Conservation (phyloP, 2,113 vertebrate species). For the Chiloscyllium plagiosum region DNA sequence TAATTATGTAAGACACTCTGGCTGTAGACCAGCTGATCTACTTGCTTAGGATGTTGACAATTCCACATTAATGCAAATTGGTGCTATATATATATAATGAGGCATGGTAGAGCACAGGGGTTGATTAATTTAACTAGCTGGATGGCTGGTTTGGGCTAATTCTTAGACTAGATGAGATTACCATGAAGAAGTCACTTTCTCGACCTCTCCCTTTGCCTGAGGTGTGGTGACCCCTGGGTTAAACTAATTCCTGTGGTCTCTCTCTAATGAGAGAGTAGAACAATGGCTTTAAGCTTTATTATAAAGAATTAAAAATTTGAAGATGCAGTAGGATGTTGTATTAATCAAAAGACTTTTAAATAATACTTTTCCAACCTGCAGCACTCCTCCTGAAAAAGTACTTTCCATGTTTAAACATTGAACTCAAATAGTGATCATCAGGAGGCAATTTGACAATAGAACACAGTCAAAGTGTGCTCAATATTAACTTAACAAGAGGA, state of each 20-base stretch:
- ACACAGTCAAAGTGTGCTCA: background rate
- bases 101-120: background rate
- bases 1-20: background rate
- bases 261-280: too few species aligned
- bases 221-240: too few species aligned
- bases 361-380: background rate
- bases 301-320: background rate
- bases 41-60: background rate
- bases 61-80: background rate
- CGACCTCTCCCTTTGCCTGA: too few species aligned
- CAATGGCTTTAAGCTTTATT: too few species aligned
- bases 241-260: too few species aligned
- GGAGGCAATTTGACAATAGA: background rate
- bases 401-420: background rate
- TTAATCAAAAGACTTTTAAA: background rate
- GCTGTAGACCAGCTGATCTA: background rate
- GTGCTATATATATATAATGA: too few species aligned
- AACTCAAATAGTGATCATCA: background rate
- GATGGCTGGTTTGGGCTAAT: too few species aligned
- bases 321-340: background rate
- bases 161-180: too few species aligned
- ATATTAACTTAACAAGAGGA: background rate
- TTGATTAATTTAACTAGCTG: too few species aligned
- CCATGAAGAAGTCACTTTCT: too few species aligned
- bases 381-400: background rate